A percentile compares a stretch with the other conserved stretches of the same genome.
Conservation (phyloP, 2,888 invertebrate genomes). For the Pristionchus exspectatus region DNA sequence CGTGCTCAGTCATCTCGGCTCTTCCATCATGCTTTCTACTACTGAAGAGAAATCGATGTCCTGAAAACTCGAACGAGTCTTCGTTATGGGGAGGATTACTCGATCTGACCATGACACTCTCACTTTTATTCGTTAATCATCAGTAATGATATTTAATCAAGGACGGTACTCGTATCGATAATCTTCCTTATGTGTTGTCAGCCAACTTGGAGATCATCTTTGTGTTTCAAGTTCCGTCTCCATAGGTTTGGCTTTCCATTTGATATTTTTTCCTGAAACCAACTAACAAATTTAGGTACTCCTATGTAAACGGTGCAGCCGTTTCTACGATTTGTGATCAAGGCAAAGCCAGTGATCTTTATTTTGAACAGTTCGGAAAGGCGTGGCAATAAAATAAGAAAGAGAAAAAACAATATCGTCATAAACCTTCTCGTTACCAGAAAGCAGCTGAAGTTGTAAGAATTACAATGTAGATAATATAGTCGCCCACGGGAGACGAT, state of each 20-base stretch:
- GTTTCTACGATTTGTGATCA: background rate
- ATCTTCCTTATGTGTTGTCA: background rate
- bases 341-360: background rate
- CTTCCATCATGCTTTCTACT: background rate
- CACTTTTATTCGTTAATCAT: background rate
- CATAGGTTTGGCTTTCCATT: background rate
- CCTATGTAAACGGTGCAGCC: background rate
- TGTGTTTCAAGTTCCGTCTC: background rate
- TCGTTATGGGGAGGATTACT: background rate
- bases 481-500: background rate
- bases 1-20: background rate
- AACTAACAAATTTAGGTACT: background rate
- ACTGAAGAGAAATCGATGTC: background rate
- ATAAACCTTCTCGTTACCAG: background rate
- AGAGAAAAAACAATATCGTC: background rate
- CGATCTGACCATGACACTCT: background rate
- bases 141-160: background rate
- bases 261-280: background rate
- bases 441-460: background rate
- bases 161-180: background rate
- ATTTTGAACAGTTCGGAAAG: constrained; percentile 16
- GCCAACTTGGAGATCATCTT: background rate
- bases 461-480: background rate
- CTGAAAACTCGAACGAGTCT: background rate
- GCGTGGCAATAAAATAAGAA: background rate